These are phyloP conservation scores for Lathronympha strigana DNA, from an alignment of 2,888 invertebrate species.

Conservation along the genomic window DNA sequence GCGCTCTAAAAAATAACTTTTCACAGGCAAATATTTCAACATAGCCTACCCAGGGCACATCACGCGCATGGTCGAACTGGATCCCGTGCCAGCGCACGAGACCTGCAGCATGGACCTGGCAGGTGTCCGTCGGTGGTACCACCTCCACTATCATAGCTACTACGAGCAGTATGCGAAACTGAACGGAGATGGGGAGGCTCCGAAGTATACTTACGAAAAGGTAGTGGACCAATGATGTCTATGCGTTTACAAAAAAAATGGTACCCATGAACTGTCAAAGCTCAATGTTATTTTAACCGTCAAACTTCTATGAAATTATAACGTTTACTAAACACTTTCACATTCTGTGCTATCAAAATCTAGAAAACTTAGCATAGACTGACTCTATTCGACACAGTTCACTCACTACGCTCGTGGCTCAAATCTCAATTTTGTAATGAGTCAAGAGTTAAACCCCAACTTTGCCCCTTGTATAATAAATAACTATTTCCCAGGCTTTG, in stretches of 20 bases:
- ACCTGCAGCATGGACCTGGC: conserved; percentile 46
- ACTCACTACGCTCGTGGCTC: too few relatives aligned
- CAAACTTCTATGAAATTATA: too few relatives aligned
- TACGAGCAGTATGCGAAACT: conserved; percentile 61
- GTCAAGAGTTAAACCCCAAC: too few relatives aligned
- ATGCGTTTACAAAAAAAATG: too few relatives aligned
- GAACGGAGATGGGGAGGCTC: conserved; percentile 58
- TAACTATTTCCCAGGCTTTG: conserved; percentile 51
- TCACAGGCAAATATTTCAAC: conserved; percentile 67
- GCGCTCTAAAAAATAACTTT: not conserved
- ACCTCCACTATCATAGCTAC: conserved; percentile 59
- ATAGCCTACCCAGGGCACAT: conserved; percentile 80
- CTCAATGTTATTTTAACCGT: too few relatives aligned
- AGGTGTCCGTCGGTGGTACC: conserved; percentile 64
- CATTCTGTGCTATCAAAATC: too few relatives aligned
- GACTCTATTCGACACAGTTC: too few relatives aligned
- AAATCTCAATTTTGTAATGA: too few relatives aligned
- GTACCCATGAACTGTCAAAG: too few relatives aligned
- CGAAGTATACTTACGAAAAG: conserved; percentile 65
- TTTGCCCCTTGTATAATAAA: not conserved
- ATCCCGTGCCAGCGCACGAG: conserved; percentile 65
- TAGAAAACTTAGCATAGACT: too few relatives aligned
- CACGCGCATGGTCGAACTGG: conserved; percentile 69
- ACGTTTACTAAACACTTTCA: too few relatives aligned
- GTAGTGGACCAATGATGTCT: too few relatives aligned